phyloP scores from a whole-genome alignment of 1,140 invertebrate genomes.

The Zeugodacus cucurbitae region DNA sequence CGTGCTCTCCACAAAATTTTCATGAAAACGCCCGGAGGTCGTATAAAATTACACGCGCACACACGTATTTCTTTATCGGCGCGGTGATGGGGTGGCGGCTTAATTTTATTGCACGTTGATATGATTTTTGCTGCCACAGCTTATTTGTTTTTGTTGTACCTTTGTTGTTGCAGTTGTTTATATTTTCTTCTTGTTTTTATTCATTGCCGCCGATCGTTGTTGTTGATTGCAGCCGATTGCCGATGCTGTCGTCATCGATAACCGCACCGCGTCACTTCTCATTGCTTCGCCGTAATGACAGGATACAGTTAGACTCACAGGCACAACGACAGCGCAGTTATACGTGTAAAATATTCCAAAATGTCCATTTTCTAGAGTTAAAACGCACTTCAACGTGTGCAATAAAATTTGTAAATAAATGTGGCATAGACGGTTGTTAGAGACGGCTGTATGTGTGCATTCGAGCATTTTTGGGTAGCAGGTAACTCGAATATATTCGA shows the following conservation, averaged over 20 bases:
- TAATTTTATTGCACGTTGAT: constrained; percentile 16
- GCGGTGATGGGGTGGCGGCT: background rate
- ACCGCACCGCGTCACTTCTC: background rate
- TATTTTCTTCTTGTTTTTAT: background rate
- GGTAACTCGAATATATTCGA: too few species aligned
- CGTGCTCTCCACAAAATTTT: background rate
- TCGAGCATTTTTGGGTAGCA: too few species aligned
- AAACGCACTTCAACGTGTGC: background rate
- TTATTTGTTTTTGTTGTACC: background rate
- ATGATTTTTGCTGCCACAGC: background rate
- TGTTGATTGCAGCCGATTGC: background rate
- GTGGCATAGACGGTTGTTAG: too few species aligned
- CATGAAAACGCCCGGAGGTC: background rate
- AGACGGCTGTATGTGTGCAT: too few species aligned
- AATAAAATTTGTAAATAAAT: too few species aligned
- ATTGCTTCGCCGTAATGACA: background rate
- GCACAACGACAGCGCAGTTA: too few species aligned
- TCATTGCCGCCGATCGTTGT: background rate
- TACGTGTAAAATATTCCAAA: background rate
- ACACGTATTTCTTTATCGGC: background rate
- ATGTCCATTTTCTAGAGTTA: background rate
- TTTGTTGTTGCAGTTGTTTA: background rate
- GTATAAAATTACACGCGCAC: background rate
- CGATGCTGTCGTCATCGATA: background rate
- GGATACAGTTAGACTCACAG: background rate